Conservation (phyloP, 64 coral and sea anemone species). For the Montipora efflorescens region DNA sequence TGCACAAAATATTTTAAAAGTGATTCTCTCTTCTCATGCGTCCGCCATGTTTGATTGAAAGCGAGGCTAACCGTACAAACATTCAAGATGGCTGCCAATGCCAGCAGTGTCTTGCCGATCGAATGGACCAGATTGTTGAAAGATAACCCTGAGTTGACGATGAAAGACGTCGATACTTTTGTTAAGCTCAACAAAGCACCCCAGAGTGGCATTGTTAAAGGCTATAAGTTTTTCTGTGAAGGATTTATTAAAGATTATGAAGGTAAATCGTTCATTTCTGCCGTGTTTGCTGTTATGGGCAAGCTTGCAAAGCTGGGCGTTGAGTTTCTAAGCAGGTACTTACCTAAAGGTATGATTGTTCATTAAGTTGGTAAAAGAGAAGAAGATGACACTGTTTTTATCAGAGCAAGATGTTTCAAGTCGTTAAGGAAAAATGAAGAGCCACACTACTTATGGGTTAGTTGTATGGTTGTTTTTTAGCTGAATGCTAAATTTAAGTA, state of each 20-base stretch:
- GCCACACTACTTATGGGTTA: slow-evolving; percentile 31
- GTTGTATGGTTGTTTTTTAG: no score
- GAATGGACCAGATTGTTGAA: slow-evolving; percentile 32
- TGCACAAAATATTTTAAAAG: no score
- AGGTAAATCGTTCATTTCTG: slow-evolving; percentile 7
- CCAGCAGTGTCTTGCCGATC: slow-evolving; percentile 11
- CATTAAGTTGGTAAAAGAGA: slow-evolving; percentile 27
- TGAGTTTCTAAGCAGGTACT: no score
- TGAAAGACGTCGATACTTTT: slow-evolving; percentile 62
- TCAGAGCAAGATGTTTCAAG: slow-evolving; percentile 43
- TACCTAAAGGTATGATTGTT: background rate
- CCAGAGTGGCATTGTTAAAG: slow-evolving; percentile 55
- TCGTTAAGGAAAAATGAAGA: slow-evolving; percentile 19
- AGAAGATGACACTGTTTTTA: slow-evolving; percentile 4
- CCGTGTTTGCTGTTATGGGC: no score
- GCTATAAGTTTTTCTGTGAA: slow-evolving; percentile 26
- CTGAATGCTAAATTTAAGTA: no score
- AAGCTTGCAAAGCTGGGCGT: no score
- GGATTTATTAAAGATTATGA: slow-evolving; percentile 35
- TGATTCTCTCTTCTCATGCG: no score
- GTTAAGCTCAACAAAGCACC: slow-evolving; percentile 61
- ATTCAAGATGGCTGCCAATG: slow-evolving; percentile 40
- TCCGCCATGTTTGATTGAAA: background rate
- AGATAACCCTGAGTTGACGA: slow-evolving; percentile 28
- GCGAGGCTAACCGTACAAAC: background rate